Evolutionary conservation across 2,797 vertebrate species (phyloP).

Genomic region (Acrossocheilus fasciatus): DNA sequence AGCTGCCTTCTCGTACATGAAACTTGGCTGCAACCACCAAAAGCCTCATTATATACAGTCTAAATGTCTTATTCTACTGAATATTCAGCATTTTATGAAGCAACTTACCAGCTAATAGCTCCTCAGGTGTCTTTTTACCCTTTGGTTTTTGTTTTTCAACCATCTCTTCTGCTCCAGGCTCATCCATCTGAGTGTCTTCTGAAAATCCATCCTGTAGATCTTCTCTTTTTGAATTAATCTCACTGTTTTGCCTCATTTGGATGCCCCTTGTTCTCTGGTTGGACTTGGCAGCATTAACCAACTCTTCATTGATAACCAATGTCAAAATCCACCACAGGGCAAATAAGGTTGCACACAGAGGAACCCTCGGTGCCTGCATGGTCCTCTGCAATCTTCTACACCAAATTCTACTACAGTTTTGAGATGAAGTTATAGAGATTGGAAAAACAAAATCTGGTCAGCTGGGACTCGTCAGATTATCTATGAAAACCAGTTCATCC

Average conservation of each 20-base stretch:
- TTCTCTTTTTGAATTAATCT: conserved; percentile 20
- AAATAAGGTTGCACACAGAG: conserved; percentile 50
- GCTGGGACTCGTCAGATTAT: neutral
- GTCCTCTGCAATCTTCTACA: conserved; percentile 21
- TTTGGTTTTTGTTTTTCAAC: conserved; percentile 53
- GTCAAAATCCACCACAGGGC: conserved; percentile 55
- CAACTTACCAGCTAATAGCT: conserved; percentile 61
- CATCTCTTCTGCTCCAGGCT: conserved; percentile 28
- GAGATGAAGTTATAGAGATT: neutral
- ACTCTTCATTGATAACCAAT: conserved; percentile 23
- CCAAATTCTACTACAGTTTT: neutral
- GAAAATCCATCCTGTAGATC: conserved; percentile 23
- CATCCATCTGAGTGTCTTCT: conserved; percentile 56
- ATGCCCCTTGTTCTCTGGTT: conserved; percentile 31
- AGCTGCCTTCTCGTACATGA: neutral
- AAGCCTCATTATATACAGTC: neutral
- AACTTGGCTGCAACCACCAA: neutral
- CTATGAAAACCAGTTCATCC: conserved; percentile 4
- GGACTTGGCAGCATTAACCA: conserved; percentile 38
- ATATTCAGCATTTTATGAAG: neutral
- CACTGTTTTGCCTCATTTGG: conserved; percentile 12
- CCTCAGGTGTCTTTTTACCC: conserved; percentile 63
- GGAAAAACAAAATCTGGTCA: neutral
- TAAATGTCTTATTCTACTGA: neutral
- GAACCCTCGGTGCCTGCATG: conserved; percentile 45